Evolutionary conservation across 1,140 invertebrate genomes (phyloP), one percentile per base, ranked within the genome.

Genomic region (Nilaparvata lugens): DNA sequence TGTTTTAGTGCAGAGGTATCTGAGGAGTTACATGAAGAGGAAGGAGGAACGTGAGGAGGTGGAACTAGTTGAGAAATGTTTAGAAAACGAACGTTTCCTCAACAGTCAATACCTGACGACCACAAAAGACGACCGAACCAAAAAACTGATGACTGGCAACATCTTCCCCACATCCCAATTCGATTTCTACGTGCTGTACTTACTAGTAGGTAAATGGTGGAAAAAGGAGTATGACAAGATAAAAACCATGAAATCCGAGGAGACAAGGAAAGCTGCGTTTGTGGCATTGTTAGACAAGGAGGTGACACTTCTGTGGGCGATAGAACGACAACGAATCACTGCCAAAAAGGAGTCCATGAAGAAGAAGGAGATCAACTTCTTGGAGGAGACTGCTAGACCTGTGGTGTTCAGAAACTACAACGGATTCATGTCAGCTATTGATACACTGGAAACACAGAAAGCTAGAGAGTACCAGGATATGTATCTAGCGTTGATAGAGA

Each of bases 181-280:
- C 62, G 83, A 86, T 68, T 86, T 85, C 62, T 78, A 81, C 58
- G 79, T 83, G 71, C 68, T 87, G 1, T 85, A 84, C 64, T 73
- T 64, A 14, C 74, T 80, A 76, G 76, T 86, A 6, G 82, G 85
- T 64, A 74, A 75, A 14, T 86, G 84, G 83, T 81, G 80, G 70
- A 74, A 75, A 40, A 76, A 77, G 19, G 79, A 83, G 73, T 75
- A 81, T 16, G 71, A 78, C 53, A 70, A 78, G 58, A 81, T 83
- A 64, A 79, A 77, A 19, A 73, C 71, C 40, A 72, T 77, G 55
- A 75, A 80, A 64, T 80, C 79, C 18, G 79, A 79, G 56, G 78
- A 78, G 5, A 74, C 79, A 0, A 81, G 80, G 68, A 78, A 79
- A 35, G 79, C 83, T 1, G 79, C 82, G 71, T 82, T 82, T 68